A percentile compares a stretch with the other conserved stretches of the same genome.
Evolutionary conservation across 2,888 invertebrate species (phyloP).

Genomic region (Perithous albicinctus): DNA sequence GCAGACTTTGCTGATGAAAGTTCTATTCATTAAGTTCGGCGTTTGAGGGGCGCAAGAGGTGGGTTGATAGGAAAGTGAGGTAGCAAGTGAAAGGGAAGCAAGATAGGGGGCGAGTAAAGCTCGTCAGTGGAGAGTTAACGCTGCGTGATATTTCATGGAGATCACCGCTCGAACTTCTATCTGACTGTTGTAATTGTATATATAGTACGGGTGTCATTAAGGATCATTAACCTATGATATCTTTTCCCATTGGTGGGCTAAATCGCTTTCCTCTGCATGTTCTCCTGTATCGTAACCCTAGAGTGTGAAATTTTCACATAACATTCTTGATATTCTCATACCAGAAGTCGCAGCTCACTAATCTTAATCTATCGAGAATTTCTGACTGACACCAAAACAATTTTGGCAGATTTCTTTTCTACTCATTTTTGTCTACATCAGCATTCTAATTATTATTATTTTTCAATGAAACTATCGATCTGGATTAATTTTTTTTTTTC

Average conservation of each 20-base stretch:
- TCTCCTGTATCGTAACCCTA: conserved; percentile 20
- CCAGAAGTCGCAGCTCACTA: background rate
- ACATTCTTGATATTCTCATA: conserved; percentile 49
- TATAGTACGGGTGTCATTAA: conserved; percentile 33
- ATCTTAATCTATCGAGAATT: too few species aligned
- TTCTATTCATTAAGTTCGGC: conserved; percentile 67
- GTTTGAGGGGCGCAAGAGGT: conserved; percentile 36
- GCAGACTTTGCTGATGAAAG: conserved; percentile 58
- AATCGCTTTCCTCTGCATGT: conserved; percentile 23
- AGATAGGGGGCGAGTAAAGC: background rate
- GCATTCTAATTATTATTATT: too few species aligned
- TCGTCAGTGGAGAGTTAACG: conserved; percentile 19
- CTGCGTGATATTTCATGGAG: conserved; percentile 18
- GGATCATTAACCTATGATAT: conserved; percentile 52
- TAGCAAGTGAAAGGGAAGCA: conserved; percentile 23
- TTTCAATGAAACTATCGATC: too few species aligned
- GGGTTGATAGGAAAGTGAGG: conserved; percentile 27
- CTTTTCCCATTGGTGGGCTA: conserved; percentile 35
- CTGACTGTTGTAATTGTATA: conserved; percentile 40
- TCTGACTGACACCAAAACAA: too few species aligned
- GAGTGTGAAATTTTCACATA: conserved; percentile 32
- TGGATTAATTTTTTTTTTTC: too few species aligned
- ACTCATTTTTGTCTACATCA: too few species aligned
- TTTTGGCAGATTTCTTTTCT: too few species aligned
- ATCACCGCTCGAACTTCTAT: conserved; percentile 15